Percentiles rank a stretch among this genome's conserved stretches.
Evolutionary conservation across 2,797 vertebrate species (phyloP).

Genomic region (Bryconaethiops microstoma): DNA sequence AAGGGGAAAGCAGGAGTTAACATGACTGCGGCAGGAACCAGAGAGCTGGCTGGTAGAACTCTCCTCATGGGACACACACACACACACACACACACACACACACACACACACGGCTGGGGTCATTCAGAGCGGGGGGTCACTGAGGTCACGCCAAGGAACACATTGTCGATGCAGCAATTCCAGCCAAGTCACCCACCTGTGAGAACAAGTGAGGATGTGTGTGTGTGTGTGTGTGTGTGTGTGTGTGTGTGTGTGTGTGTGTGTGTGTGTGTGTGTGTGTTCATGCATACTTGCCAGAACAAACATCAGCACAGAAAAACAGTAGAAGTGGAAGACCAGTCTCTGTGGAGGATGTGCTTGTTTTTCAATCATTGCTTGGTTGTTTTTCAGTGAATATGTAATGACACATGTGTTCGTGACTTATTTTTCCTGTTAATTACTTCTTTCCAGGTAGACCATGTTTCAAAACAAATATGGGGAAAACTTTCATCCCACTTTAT

Average conservation of each 20-base stretch:
- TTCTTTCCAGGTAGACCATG: too few relatives aligned
- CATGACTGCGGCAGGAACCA: conserved; percentile 52
- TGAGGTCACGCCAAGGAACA: background rate
- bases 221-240: background rate
- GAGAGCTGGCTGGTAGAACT: background rate
- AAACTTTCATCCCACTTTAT: too few relatives aligned
- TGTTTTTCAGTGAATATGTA: background rate
- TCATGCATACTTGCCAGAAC: background rate
- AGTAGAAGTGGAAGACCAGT: background rate
- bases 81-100: too few relatives aligned
- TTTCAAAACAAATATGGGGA: too few relatives aligned
- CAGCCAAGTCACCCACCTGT: background rate
- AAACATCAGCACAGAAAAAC: background rate
- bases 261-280: background rate
- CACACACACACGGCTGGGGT: background rate
- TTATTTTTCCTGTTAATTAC: too few relatives aligned
- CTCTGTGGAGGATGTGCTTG: background rate
- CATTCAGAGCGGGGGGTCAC: background rate
- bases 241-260: background rate
- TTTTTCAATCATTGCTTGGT: background rate
- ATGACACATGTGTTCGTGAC: background rate
- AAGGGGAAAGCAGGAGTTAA: conserved; percentile 28
- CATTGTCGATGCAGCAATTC: background rate
- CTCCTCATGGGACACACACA: too few relatives aligned
- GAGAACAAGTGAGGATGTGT: background rate